Evolutionary conservation across 1,140 invertebrate species (phyloP).

Genomic region (Metaphire vulgaris): DNA sequence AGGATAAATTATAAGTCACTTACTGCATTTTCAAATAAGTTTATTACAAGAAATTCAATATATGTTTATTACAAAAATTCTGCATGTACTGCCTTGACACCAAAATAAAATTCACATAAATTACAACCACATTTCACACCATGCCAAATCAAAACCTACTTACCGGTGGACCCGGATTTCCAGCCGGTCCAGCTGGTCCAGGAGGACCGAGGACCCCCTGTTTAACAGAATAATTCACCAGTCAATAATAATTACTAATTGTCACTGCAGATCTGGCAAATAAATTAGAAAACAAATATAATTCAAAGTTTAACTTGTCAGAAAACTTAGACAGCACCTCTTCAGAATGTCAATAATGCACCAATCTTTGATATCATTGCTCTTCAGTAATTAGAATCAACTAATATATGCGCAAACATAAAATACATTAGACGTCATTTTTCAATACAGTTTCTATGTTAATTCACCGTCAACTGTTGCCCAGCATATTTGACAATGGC

Average conservation of each 20-base stretch:
- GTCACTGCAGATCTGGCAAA: not conserved
- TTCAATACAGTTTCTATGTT: too few species aligned
- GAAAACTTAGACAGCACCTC: not conserved
- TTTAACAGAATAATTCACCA: not conserved
- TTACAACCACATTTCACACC: too few species aligned
- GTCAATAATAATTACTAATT: constrained; percentile 10
- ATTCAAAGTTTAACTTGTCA: not conserved
- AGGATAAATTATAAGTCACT: not conserved
- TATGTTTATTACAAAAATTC: not conserved
- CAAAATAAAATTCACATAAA: too few species aligned
- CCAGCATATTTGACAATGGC: too few species aligned
- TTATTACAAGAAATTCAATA: not conserved
- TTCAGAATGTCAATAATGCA: not conserved
- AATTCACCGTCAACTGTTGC: too few species aligned
- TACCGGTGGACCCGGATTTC: constrained; percentile 8
- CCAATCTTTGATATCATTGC: too few species aligned
- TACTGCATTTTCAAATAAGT: not conserved
- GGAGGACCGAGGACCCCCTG: constrained; percentile 27
- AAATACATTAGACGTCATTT: too few species aligned
- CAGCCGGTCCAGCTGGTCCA: constrained; percentile 30
- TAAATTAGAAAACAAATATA: not conserved
- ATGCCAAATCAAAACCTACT: too few species aligned
- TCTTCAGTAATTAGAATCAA: too few species aligned
- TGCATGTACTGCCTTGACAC: not conserved
- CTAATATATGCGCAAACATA: too few species aligned